Base-by-base conservation (phyloP, 2,888 invertebrate genomes). In the Pedicia rivosa region DNA sequence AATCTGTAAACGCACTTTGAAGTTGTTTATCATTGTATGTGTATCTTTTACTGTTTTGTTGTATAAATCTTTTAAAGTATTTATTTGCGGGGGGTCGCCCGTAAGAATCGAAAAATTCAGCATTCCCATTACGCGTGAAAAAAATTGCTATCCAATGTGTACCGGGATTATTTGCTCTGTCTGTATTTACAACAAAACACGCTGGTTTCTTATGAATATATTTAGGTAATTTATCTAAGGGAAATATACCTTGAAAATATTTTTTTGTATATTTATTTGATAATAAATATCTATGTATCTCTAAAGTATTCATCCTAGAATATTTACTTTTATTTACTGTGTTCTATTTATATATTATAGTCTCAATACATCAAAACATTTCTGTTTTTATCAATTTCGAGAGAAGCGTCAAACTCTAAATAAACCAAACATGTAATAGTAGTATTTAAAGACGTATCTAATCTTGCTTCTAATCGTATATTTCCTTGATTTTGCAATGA, bases 81-180 rank as follows among this genome's bases (percentile, higher is more conserved):
- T 2, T 2, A 17, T 31, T 31, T n/a, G 31, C 10, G 5, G 31
- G 31, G 2, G 10, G 5, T 31, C 31, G 16, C 2, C 31, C 31
- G n/a, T 31, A 31, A 3, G 19, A 31, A 31, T 19, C 19, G n/a
- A 31, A 31, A 14, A 19, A 31, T 31, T 31, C 31, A 2, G 15
- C 31, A 31, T 17, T 17, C 17, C 31, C 31, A 5, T n/a, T 17
- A 17, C 17, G 7, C 2, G 31, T 9, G 16, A 31, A 31, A 31
- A 17, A 31, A 17, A 17, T n/a, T 31, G 31, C 31, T 4, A 31
- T 6, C 31, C 31, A 31, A 31, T 31, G 19, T 31, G 9, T 12
- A 12, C 31, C 19, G 2, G 17, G 31, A 17, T 31, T 16, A 19
- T 31, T 13, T 3, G 17, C 8, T 19, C 10, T 31, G 12, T 31